A percentile compares a stretch with the other conserved stretches of the same genome.
phyloP scores from a whole-genome alignment of 2,888 invertebrate species.

The Enchytraeus crypticus region DNA sequence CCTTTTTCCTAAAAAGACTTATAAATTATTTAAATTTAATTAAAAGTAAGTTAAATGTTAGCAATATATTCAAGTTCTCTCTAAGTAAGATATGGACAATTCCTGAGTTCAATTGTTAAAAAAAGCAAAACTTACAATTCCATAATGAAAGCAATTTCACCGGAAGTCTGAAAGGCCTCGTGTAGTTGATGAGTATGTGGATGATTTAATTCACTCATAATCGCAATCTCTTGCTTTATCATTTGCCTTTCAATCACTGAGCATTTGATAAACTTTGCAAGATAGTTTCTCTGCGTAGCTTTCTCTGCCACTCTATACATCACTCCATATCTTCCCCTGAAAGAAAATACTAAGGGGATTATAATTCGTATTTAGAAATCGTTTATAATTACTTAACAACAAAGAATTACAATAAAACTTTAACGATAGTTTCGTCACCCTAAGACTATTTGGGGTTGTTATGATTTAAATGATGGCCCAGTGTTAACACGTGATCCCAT shows the following conservation, averaged over 20 bases:
- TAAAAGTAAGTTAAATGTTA: no score
- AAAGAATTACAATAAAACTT: no score
- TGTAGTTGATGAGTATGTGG: conserved; percentile 44
- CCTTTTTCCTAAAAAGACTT: background rate
- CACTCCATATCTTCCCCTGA: conserved; percentile 49
- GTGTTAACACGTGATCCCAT: no score
- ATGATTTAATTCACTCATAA: conserved; percentile 50
- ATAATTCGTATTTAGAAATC: no score
- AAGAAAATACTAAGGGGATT: no score
- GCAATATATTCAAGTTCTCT: no score
- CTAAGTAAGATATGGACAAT: no score
- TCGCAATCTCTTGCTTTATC: conserved; percentile 48
- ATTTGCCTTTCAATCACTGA: conserved; percentile 47
- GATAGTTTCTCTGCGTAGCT: conserved; percentile 49
- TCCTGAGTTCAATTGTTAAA: no score
- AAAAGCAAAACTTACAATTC: conserved; percentile 51
- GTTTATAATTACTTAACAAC: no score
- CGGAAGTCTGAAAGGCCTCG: conserved; percentile 48
- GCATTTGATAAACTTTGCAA: conserved; percentile 50
- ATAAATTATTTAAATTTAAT: background rate
- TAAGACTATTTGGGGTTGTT: no score
- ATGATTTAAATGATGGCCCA: no score
- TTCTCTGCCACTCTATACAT: conserved; percentile 50
- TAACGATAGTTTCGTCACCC: no score
- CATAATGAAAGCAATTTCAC: conserved; percentile 50